phyloP scores from a whole-genome alignment of 2,888 invertebrate species.

The Fragum sueziense region DNA sequence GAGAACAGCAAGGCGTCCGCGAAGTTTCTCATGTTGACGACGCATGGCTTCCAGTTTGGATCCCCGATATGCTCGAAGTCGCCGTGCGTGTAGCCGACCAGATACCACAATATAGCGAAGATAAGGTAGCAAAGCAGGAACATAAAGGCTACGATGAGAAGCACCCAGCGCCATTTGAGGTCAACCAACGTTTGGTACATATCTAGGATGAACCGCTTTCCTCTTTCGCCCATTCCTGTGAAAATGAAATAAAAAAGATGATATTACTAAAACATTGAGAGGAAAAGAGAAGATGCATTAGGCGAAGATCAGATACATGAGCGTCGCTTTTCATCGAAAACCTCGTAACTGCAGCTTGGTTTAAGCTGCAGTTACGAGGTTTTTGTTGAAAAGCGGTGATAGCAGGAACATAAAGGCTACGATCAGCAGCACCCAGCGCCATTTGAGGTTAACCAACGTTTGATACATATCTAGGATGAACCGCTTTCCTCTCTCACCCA shows the following conservation, averaged over 20 bases:
- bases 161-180: constrained; percentile 92
- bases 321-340: too few relatives aligned
- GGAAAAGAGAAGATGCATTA: too few relatives aligned
- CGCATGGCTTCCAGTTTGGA: constrained; percentile 79
- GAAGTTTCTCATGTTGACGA: constrained; percentile 91
- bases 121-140: constrained; percentile 93
- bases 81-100: constrained; percentile 79
- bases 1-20: constrained; percentile 96
- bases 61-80: constrained; percentile 77
- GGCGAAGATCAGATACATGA: too few relatives aligned
- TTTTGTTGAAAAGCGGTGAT: too few relatives aligned
- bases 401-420: constrained; percentile 93
- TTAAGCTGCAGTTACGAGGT: too few relatives aligned
- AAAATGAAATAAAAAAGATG: constrained; percentile 1
- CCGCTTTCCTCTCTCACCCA: constrained; percentile 55
- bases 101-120: constrained; percentile 86
- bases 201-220: constrained; percentile 84
- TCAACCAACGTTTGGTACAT: constrained; percentile 97
- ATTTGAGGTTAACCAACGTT: constrained; percentile 96
- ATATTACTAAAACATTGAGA: too few relatives aligned
- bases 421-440: constrained; percentile 91
- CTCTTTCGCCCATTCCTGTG: constrained; percentile 53
- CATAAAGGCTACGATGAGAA: constrained; percentile 93
- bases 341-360: too few relatives aligned
- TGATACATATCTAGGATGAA: constrained; percentile 91